A percentile compares a stretch with the other conserved stretches of the same genome.
Evolutionary conservation across 1,140 invertebrate genomes (phyloP).

Genomic region (Plutomurus gul): DNA sequence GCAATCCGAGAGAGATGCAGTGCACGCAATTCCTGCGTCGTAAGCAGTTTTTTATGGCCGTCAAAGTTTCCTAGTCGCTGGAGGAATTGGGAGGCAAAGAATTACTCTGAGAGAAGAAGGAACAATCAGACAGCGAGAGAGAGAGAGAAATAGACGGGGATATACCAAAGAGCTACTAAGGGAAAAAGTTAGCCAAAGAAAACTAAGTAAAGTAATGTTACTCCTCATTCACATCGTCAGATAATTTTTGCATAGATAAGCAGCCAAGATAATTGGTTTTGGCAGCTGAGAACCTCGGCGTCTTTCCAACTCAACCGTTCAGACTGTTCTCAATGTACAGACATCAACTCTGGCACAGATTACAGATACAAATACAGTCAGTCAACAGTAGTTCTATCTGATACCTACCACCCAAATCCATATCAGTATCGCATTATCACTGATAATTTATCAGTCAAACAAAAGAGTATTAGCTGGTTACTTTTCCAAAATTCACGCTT

Average conservation of each 20-base stretch:
- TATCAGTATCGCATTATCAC: no score
- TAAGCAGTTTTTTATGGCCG: conserved; percentile 15
- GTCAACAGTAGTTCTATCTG: no score
- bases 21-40: conserved; percentile 13
- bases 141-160: no score
- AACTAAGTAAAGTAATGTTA: background rate
- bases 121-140: background rate
- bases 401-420: background rate
- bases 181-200: background rate
- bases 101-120: background rate
- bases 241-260: conserved; percentile 30
- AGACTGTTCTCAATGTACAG: no score
- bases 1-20: background rate
- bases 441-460: conserved; percentile 18
- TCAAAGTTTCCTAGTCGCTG: background rate
- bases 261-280: conserved; percentile 16
- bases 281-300: conserved; percentile 4
- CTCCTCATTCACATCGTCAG: conserved; percentile 14
- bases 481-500: background rate
- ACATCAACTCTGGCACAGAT: no score
- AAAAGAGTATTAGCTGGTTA: background rate
- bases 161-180: no score
- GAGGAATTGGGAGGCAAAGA: background rate
- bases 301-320: background rate
- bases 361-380: no score